These are phyloP conservation scores for Rhodinocichla rosea DNA, from an alignment of 2,113 vertebrate genomes.

Conservation along the genomic window DNA sequence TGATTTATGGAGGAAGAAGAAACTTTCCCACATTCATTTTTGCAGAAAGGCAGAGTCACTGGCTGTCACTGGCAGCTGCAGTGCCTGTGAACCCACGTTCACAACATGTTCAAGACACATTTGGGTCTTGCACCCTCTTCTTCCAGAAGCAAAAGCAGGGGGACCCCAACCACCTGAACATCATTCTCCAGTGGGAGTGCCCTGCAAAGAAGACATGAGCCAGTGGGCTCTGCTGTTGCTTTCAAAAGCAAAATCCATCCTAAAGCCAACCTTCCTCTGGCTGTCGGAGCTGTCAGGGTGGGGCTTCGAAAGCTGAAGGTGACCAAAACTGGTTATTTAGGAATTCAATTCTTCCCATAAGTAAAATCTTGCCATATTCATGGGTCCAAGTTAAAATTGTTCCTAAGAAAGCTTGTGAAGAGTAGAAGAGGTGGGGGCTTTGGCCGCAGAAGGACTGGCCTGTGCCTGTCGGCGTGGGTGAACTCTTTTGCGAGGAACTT, in stretches of 20 bases:
- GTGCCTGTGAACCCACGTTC: fast-evolving
- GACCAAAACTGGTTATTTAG: background rate
- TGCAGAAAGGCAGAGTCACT: background rate
- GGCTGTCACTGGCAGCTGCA: background rate
- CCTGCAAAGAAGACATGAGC: fast-evolving
- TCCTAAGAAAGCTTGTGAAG: conserved; percentile 43
- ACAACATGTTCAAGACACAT: background rate
- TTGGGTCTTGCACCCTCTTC: background rate
- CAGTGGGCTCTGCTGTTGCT: background rate
- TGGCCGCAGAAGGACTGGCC: background rate
- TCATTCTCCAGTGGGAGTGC: background rate
- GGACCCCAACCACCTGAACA: background rate
- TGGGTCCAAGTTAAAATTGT: conserved; percentile 26
- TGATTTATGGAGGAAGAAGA: conserved; percentile 31
- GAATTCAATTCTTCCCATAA: background rate
- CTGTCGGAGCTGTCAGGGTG: background rate
- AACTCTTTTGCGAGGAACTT: background rate
- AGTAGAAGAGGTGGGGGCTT: background rate
- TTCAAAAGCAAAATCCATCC: background rate
- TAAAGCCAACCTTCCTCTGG: background rate
- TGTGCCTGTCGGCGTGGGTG: background rate
- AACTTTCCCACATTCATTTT: conserved; percentile 47
- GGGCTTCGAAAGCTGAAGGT: background rate
- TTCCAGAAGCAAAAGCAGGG: background rate
- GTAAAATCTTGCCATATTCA: background rate